A percentile compares a stretch with the other conserved stretches of the same genome.
Conservation (phyloP, 1,140 invertebrate genomes). For the Bathynomus jamesi region DNA sequence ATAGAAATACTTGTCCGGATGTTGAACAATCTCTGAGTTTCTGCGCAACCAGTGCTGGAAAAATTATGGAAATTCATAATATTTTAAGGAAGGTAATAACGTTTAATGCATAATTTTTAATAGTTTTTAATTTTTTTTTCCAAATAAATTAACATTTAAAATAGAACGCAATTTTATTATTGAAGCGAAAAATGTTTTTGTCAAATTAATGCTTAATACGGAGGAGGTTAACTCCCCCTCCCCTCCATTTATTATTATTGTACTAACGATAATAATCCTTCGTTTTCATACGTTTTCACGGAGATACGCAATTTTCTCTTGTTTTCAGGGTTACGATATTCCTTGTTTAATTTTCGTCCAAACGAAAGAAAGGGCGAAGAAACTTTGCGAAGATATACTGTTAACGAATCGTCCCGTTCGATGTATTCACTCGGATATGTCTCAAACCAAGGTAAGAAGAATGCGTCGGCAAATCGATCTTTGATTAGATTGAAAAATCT, state of each 20-base stretch:
- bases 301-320: neutral
- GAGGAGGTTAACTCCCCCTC: too few species aligned
- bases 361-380: conserved; percentile 83
- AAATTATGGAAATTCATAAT: neutral
- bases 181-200: too few species aligned
- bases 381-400: conserved; percentile 68
- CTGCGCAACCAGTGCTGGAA: neutral
- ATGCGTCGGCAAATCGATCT: too few species aligned
- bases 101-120: too few species aligned
- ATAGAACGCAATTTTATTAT: too few species aligned
- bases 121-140: too few species aligned
- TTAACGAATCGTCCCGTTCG: neutral
- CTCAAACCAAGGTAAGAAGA: conserved; percentile 66
- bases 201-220: too few species aligned
- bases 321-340: conserved; percentile 63
- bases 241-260: neutral
- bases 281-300: neutral
- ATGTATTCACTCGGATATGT: conserved; percentile 67
- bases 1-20: neutral
- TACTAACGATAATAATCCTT: neutral
- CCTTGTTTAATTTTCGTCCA: conserved; percentile 88
- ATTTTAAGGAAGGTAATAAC: neutral
- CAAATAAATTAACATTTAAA: too few species aligned
- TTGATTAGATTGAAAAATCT: too few species aligned
- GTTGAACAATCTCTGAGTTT: conserved; percentile 20